These are phyloP conservation scores for Nyctibius grandis DNA, from an alignment of 2,797 vertebrate genomes.

Conservation along the genomic window DNA sequence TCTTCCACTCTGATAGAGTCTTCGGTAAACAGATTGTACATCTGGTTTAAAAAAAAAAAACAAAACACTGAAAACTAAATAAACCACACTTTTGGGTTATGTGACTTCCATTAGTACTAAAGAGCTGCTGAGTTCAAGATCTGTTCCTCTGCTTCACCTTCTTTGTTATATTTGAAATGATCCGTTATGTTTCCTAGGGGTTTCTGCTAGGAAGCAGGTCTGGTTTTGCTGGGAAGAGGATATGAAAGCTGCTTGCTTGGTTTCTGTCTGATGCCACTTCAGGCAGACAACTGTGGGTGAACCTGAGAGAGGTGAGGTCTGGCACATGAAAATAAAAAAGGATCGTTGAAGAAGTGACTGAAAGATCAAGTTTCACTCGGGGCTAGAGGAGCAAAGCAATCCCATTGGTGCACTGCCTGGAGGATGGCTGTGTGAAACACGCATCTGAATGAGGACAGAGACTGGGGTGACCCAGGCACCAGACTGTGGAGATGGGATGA, in stretches of 20 bases:
- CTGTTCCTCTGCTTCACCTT: not conserved
- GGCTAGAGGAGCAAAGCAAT: not conserved
- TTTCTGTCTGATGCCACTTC: not conserved
- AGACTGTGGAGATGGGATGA: not conserved
- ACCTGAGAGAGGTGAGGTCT: not conserved
- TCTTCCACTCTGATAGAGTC: not conserved
- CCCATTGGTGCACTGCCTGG: not conserved
- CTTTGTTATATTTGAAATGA: not conserved
- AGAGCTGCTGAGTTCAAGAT: not conserved
- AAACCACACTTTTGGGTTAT: not conserved
- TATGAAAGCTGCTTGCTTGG: not conserved
- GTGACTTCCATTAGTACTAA: not conserved
- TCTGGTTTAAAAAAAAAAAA: not conserved
- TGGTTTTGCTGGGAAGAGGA: not conserved
- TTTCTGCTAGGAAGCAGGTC: not conserved
- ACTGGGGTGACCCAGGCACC: not conserved
- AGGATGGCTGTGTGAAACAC: not conserved
- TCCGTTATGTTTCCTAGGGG: not conserved
- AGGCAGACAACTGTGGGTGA: not conserved
- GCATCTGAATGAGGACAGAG: not conserved
- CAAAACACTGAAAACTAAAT: not conserved
- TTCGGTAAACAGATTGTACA: constrained; percentile 1
- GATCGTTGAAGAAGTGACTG: not conserved
- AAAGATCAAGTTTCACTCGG: not conserved
- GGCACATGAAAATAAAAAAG: not conserved